phyloP scores from a whole-genome alignment of 2,113 vertebrate genomes.

The Coptodon rendalli region DNA sequence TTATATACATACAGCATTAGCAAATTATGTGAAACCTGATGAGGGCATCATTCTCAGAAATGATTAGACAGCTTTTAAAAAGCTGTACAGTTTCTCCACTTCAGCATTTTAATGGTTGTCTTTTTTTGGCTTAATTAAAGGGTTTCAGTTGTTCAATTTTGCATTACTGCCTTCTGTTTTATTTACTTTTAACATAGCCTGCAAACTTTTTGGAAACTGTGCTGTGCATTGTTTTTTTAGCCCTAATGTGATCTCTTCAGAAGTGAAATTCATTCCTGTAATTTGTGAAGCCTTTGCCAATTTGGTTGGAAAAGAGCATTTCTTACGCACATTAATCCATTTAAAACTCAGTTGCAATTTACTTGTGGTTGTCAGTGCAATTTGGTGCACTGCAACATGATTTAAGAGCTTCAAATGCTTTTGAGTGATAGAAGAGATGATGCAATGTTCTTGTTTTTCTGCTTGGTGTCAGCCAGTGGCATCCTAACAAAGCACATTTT shows the following conservation, averaged over 20 bases:
- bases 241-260: background rate
- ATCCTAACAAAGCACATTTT: slow-evolving; percentile 29
- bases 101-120: background rate
- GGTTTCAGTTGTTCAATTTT: background rate
- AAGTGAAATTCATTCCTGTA: background rate
- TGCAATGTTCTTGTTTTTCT: slow-evolving; percentile 26
- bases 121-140: background rate
- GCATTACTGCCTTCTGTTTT: background rate
- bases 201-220: background rate
- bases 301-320: background rate
- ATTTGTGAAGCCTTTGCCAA: background rate
- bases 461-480: slow-evolving; percentile 28
- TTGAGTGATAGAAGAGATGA: slow-evolving; percentile 42
- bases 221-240: background rate
- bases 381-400: slow-evolving; percentile 5
- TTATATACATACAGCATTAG: background rate
- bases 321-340: background rate
- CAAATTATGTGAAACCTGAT: background rate
- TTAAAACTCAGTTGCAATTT: slow-evolving; percentile 1
- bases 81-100: background rate
- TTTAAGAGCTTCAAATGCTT: slow-evolving; percentile 20
- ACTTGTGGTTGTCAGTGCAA: slow-evolving; percentile 12
- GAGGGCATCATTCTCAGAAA: background rate
- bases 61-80: background rate
- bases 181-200: background rate